Base-by-base conservation (phyloP, 2,797 vertebrate genomes). In the Limnodromus scolopaceus region DNA sequence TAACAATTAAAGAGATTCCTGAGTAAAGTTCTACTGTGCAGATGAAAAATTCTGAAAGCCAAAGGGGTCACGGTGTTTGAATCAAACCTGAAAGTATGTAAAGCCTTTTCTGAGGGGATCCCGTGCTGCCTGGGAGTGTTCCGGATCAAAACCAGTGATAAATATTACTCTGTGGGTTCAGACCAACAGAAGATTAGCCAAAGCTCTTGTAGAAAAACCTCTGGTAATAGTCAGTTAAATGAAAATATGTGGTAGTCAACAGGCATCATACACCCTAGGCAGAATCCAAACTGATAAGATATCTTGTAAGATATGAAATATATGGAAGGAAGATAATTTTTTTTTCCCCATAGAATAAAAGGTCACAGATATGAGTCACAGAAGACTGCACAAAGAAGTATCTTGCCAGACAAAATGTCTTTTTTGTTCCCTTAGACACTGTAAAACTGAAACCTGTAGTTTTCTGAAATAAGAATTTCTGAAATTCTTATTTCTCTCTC, bases 401-500 rank as follows among this genome's bases (percentile, higher is more conserved):
- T 25, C n/a, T 63, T 85, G 10, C 11, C 16, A 70, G 43, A 61
- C 11, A 38, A 72, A 66, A 72, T 65, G 11, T 24, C 27, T 55
- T 16, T 77, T 76, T 51, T 78, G 13, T 84, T 81, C 24, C 32
- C 39, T 6, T 58, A 46, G 13, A 43, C 8, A 17, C 5, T 6
- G 11, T 46, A 34, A 63, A 91, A 70, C 18, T 9, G 16, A 60
- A 94, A 90, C 53, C 66, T 13, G 7, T 6, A 6, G 8, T 48
- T 83, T 78, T 76, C 34, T 19, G 7, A 61, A 65, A 36, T 17
- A 51, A 65, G 11, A 23, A 38, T 82, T 82, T 71, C 45, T 85
- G 51, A 97, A 96, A 90, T 91, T 72, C 45, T 86, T 82, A 54
- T 78, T 96, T 77, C 18, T 89, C 39, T 60, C 20, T 76, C 11